Evolutionary conservation across 23 tunicate species (phyloP).

Genomic region (Styela clava): DNA sequence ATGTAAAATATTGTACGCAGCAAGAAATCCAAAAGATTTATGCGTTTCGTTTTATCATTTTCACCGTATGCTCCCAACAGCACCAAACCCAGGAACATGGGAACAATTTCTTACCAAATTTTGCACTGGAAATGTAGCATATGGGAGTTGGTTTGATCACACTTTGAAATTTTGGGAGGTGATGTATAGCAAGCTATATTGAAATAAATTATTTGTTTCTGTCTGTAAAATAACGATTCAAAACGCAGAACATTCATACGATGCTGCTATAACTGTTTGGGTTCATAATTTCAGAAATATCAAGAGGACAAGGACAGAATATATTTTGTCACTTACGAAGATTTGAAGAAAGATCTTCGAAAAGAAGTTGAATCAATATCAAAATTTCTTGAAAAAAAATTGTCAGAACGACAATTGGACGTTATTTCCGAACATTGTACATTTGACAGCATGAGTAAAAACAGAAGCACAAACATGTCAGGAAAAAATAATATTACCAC

Average conservation of each 20-base stretch:
- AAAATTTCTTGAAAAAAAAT: background rate
- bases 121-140: background rate
- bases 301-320: background rate
- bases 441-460: too few species aligned
- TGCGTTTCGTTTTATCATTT: constrained; percentile 20
- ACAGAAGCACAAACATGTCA: too few species aligned
- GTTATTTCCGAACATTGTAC: background rate
- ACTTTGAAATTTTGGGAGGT: constrained; percentile 4
- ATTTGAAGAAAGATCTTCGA: background rate
- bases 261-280: too few species aligned
- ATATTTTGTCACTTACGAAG: background rate
- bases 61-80: background rate
- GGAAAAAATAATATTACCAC: too few species aligned
- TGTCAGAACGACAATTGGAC: background rate
- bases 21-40: too few species aligned
- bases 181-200: too few species aligned
- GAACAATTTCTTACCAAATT: background rate
- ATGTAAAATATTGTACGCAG: constrained; percentile 14
- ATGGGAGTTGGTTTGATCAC: constrained; percentile 13
- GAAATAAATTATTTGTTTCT: too few species aligned
- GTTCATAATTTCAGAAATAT: too few species aligned
- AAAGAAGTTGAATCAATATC: too few species aligned
- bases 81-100: constrained; percentile 19
- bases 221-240: too few species aligned
- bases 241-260: too few species aligned